Evolutionary conservation across 2,113 vertebrate genomes (phyloP), one percentile per base, ranked within the genome.

Genomic region (Paradisaea rubra): DNA sequence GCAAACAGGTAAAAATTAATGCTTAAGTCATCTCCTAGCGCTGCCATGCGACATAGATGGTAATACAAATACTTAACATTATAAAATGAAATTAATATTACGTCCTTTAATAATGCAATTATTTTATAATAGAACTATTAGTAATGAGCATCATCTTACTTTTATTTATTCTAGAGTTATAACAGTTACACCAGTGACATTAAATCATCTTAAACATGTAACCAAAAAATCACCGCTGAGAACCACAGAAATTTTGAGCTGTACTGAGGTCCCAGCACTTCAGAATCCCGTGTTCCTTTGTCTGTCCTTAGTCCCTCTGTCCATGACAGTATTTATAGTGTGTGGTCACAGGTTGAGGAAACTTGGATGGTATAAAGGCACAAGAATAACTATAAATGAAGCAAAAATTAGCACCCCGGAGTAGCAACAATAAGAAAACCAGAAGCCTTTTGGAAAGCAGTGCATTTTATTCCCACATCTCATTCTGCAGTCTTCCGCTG

Each of bases 401-500:
- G 16, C 22, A 89, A 69, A 96, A 95, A 74, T 47, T 66, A 84
- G 80, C 56, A 89, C 16, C 65, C 47, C 7, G 0, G 35, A 70
- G 69, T 2, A 77, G 71, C 37, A 76, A 84, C 65, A 94, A 94
- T 82, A 95, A 92, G 92, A 94, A 93, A 93, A 83, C 68, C 80
- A 84, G 63, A 64, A 92, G 68, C 65, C 63, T 94, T 96, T 87
- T 94, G 95, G 82, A 97, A 96, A 97, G 95, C 69, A 63, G 53
- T 60, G 81, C 85, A 50, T 88, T 89, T 86, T 93, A 94, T 93
- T 91, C 63, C 94, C 79, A 87, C 45, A 31, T 84, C 56, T 93
- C 85, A 42, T 69, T 94, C 70, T 83, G 63, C 87, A 63, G 18
- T 90, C 85, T 86, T 88, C n/a, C 12, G 9, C 72, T 82, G 78